These are phyloP conservation scores for Lasioglossum vierecki DNA, from an alignment of 2,888 invertebrate genomes.

Conservation along the genomic window DNA sequence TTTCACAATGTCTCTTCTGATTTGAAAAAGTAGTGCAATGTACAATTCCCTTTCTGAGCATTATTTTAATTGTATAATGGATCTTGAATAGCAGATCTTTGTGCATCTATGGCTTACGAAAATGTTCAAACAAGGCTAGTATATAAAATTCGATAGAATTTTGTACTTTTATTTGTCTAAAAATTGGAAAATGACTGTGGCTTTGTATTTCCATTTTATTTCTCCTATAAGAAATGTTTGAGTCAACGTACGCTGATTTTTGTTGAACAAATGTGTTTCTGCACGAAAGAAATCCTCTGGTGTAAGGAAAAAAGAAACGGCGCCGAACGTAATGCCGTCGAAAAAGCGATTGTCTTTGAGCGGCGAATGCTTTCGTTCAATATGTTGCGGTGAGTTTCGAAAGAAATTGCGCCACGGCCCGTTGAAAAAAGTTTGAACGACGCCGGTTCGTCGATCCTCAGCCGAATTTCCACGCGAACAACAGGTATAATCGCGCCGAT, in stretches of 20 bases:
- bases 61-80: too few species aligned
- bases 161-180: too few species aligned
- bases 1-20: too few species aligned
- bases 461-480: conserved; percentile 17
- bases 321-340: not conserved
- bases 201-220: too few species aligned
- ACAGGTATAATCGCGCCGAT: conserved; percentile 21
- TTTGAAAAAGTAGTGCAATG: too few species aligned
- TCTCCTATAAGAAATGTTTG: not conserved
- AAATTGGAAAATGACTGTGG: too few species aligned
- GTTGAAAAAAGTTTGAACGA: not conserved
- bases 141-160: too few species aligned
- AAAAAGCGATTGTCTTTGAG: not conserved
- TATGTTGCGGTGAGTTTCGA: not conserved
- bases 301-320: not conserved
- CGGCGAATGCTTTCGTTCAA: not conserved
- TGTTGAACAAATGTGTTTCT: not conserved
- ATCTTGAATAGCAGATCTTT: too few species aligned
- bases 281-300: not conserved
- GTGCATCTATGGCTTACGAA: too few species aligned
- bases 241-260: not conserved
- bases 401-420: not conserved
- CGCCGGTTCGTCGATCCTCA: not conserved
- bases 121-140: too few species aligned
- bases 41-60: too few species aligned